A percentile compares a stretch with the other conserved stretches of the same genome.
phyloP scores from a whole-genome alignment of 2,113 vertebrate genomes.

The Tragelaphus scriptus region DNA sequence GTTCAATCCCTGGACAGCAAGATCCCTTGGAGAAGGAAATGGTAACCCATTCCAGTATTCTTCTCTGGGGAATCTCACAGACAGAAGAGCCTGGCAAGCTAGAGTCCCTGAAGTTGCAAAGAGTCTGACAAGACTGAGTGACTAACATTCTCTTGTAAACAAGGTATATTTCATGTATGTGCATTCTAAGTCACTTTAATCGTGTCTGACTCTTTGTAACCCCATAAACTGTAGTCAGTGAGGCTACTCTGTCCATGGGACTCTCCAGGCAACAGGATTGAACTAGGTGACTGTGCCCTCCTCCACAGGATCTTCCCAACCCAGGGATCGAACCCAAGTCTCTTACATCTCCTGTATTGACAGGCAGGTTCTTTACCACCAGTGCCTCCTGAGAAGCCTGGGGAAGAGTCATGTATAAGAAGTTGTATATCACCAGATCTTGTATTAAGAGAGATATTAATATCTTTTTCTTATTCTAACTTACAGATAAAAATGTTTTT shows the following conservation, averaged over 20 bases:
- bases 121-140: neutral
- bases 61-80: neutral
- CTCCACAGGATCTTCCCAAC: neutral
- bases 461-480: neutral
- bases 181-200: neutral
- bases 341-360: neutral
- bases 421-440: neutral
- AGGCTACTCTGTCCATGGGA: neutral
- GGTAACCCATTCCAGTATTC: neutral
- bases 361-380: neutral
- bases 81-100: neutral
- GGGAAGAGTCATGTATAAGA: neutral
- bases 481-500: neutral
- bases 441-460: neutral
- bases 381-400: neutral
- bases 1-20: neutral
- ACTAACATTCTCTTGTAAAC: neutral
- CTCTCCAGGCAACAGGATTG: rapidly evolving
- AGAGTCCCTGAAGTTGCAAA: neutral
- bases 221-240: neutral
- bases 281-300: neutral
- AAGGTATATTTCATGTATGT: neutral
- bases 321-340: neutral
- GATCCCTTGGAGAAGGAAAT: neutral
- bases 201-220: neutral